Percentiles rank a stretch among this genome's conserved stretches.
phyloP scores from a whole-genome alignment of 1,140 invertebrate species.

The Penaeus vannamei region DNA sequence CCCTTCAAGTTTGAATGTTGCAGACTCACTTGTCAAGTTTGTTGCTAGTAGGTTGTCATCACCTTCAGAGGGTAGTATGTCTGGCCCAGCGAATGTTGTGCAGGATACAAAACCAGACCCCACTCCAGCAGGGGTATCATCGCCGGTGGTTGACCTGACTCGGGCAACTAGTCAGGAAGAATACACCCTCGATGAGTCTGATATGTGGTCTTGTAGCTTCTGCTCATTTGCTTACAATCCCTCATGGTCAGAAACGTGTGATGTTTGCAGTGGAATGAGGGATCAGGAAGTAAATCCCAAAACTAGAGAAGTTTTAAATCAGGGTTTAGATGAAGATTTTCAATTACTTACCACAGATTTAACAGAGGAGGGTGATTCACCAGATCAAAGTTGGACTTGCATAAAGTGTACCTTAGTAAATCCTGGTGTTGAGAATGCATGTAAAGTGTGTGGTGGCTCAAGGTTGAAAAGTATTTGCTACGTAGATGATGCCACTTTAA shows the following conservation, averaged over 20 bases:
- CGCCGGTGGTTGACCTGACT: constrained; percentile 51
- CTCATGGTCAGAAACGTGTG: constrained; percentile 82
- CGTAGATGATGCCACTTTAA: constrained; percentile 71
- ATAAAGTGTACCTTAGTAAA: constrained; percentile 90
- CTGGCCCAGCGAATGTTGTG: constrained; percentile 20
- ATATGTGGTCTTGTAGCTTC: constrained; percentile 89
- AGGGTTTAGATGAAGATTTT: constrained; percentile 74
- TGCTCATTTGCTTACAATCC: constrained; percentile 91
- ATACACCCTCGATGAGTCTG: constrained; percentile 73
- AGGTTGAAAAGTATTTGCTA: constrained; percentile 75
- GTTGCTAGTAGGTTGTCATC: constrained; percentile 64
- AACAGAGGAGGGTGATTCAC: constrained; percentile 60
- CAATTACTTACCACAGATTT: constrained; percentile 72
- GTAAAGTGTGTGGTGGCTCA: constrained; percentile 87
- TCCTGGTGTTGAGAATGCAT: constrained; percentile 78
- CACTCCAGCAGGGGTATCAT: background rate
- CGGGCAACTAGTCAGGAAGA: constrained; percentile 73
- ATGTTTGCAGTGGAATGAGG: constrained; percentile 82
- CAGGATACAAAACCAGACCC: constrained; percentile 27
- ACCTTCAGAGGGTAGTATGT: constrained; percentile 49
- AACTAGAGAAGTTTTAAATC: constrained; percentile 70
- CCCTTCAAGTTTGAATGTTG: constrained; percentile 49
- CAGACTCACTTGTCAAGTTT: constrained; percentile 61
- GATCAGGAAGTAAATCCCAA: constrained; percentile 70
- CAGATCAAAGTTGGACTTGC: constrained; percentile 83